Evolutionary conservation across 2,888 invertebrate species (phyloP), one percentile per base, ranked within the genome.

Genomic region (Ectemnius cavifrons): DNA sequence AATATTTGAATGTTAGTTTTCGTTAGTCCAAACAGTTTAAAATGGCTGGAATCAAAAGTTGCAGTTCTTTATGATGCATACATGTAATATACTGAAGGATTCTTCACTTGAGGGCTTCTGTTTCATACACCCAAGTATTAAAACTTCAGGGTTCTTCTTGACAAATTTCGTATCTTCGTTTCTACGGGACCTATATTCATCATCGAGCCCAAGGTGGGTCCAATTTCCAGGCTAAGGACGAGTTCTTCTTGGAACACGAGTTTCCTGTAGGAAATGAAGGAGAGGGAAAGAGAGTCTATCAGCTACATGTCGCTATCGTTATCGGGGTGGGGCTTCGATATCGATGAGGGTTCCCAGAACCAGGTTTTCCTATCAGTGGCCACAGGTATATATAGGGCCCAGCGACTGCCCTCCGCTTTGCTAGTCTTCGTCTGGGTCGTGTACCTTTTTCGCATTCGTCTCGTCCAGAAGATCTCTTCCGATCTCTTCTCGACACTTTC

Each of bases 251-350:
- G 5, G 1, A 6, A 16, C 52, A 52, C n/a, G 52, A 14, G 16
- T 16, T 52, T 52, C 52, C 52, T 52, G 52, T 16, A 52, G 52
- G 52, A 56, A 68, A 23, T 18, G 60, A 70, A 59, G 52, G 60
- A 61, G 52, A 59, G 18, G 52, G 56, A 72, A 71, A 73, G 75
- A 58, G 62, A 82, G 79, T 84, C 81, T 85, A 84, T 86, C 86
- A 76, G 37, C 75, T 69, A 73, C 75, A 67, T 83, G 70, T 79
- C 80, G 78, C 81, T 85, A 84, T 85, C 89, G 86, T 86, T 87
- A 86, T 86, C 86, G 88, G 89, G 90, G 90, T 87, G 89, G 89
- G 89, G 89, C 88, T 87, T 82, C 84, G 89, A 87, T 90, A 90
- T 89, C 90, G 89, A 88, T 87, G 88, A 86, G 85, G 84, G 86